A percentile compares a stretch with the other conserved stretches of the same genome.
phyloP scores from a whole-genome alignment of 2,888 invertebrate species.

The Heliconius aoede region DNA sequence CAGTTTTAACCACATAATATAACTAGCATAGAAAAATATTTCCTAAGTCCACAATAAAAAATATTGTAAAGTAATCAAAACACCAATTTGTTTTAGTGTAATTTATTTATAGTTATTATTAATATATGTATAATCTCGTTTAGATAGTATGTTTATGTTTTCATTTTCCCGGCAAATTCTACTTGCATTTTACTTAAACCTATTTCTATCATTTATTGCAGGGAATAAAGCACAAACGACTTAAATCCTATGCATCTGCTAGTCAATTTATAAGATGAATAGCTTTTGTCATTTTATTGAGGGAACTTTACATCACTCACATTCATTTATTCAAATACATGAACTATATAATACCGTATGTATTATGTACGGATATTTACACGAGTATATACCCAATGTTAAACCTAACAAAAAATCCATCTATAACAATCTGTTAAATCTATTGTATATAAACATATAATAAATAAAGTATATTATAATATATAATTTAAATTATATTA shows the following conservation, averaged over 20 bases:
- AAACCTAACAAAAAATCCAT: too few species aligned
- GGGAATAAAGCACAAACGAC: constrained; percentile 3
- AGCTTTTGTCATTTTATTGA: constrained; percentile 4
- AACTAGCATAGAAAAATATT: neutral
- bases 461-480: too few species aligned
- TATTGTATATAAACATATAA: too few species aligned
- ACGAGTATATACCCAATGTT: too few species aligned
- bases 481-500: too few species aligned
- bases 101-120: too few species aligned
- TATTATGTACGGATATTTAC: too few species aligned
- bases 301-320: neutral
- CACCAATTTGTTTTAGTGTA: neutral
- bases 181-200: neutral
- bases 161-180: neutral
- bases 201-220: constrained; percentile 17
- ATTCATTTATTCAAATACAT: neutral
- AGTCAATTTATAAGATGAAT: constrained; percentile 10
- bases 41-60: too few species aligned
- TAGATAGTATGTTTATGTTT: constrained; percentile 1
- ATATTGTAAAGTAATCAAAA: neutral
- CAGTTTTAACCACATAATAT: neutral
- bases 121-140: neutral
- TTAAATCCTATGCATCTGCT: constrained; percentile 13
- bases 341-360: too few species aligned
- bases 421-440: too few species aligned